Conservation (phyloP, 2,888 invertebrate species). For the Amiota communis region DNA sequence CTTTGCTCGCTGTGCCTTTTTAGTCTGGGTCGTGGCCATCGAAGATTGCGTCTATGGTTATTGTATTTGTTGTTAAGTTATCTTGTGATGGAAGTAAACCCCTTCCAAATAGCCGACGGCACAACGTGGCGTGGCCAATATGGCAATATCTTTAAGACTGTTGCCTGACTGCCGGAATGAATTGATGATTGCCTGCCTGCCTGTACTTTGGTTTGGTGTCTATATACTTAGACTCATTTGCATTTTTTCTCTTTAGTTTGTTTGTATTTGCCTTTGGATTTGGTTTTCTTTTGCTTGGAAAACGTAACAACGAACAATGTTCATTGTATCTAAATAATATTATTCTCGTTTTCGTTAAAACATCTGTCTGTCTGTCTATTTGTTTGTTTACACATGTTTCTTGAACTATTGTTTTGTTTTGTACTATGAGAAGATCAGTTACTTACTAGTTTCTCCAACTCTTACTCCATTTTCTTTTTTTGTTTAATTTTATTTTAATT, state of each 20-base stretch:
- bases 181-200: background rate
- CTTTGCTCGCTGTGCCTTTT: background rate
- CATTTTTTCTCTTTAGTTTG: conserved; percentile 41
- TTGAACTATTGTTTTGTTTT: too few relatives aligned
- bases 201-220: conserved; percentile 16
- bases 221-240: conserved; percentile 50
- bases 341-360: conserved; percentile 56
- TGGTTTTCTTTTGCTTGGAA: conserved; percentile 43
- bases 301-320: too few relatives aligned
- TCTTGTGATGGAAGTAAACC: background rate
- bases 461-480: conserved; percentile 14
- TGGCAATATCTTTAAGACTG: background rate
- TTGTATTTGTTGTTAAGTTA: background rate
- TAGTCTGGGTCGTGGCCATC: background rate
- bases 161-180: background rate
- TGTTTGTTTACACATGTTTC: conserved; percentile 50
- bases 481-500: conserved; percentile 41
- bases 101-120: conserved; percentile 18
- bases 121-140: background rate
- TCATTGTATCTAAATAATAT: conserved; percentile 38
- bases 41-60: background rate
- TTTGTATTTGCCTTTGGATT: conserved; percentile 33
- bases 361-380: conserved; percentile 36
- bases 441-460: too few relatives aligned
- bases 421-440: too few relatives aligned